These are phyloP conservation scores for Hippocampus kuda DNA, from an alignment of 2,797 vertebrate species.

Conservation along the genomic window DNA sequence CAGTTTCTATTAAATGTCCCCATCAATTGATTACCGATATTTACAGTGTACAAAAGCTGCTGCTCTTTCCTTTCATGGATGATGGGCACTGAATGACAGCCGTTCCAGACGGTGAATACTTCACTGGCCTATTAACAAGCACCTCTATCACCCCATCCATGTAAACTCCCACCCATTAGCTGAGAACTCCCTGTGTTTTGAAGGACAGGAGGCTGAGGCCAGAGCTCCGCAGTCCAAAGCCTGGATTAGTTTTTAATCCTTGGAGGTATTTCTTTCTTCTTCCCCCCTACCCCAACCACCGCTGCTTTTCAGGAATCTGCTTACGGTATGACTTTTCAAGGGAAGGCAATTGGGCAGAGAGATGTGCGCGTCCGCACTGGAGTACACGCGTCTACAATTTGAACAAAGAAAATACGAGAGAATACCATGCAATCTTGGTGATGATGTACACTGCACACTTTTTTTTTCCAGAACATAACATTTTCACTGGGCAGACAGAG, in stretches of 20 bases:
- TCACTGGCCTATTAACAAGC: slow-evolving; percentile 44
- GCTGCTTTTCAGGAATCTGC: slow-evolving; percentile 52
- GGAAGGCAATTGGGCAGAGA: slow-evolving; percentile 18
- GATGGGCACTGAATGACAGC: slow-evolving; percentile 10
- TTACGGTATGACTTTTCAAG: slow-evolving; percentile 40
- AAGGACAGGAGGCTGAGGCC: slow-evolving; percentile 52
- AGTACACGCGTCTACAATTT: background rate
- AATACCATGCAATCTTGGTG: slow-evolving; percentile 22
- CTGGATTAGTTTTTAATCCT: slow-evolving; percentile 62
- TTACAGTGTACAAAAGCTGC: background rate
- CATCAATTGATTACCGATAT: background rate
- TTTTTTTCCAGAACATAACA: background rate
- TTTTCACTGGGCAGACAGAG: background rate
- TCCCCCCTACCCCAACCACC: slow-evolving; percentile 11
- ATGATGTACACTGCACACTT: background rate
- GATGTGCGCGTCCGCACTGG: slow-evolving; percentile 24
- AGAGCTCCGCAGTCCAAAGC: slow-evolving; percentile 46
- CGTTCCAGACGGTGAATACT: slow-evolving; percentile 29
- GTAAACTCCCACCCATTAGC: slow-evolving; percentile 48
- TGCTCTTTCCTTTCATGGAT: background rate
- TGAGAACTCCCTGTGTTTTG: slow-evolving; percentile 44
- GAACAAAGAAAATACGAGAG: slow-evolving; percentile 10
- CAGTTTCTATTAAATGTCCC: background rate
- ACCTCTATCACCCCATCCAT: slow-evolving; percentile 37
- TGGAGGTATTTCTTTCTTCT: slow-evolving; percentile 56